Evolutionary conservation across 2,888 invertebrate genomes (phyloP), one percentile per base, ranked within the genome.

Genomic region (Drosophila nr. perissopoda): DNA sequence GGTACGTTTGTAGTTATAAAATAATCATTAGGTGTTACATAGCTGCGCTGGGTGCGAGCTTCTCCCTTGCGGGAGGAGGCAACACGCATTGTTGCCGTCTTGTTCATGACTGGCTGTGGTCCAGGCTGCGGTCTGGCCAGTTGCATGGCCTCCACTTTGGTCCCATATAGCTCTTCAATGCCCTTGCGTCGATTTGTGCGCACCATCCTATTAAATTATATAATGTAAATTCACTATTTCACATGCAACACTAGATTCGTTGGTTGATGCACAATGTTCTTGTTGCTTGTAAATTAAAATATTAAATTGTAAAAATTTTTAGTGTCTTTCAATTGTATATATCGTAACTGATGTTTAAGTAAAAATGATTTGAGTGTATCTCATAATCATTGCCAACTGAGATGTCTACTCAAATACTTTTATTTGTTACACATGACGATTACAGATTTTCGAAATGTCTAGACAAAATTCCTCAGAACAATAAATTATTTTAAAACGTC

Each of bases 131-230:
- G 77, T 67, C 88, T 75, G 36, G 61, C 71, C 2, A 76, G 74
- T 29, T 64, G 76, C 48, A 78, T 25, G 10, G 80, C 16, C 33
- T 91, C 87, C 59, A 87, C 56, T 77, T 91, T 91, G 40, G 78
- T 48, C 16, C 89, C 85, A 31, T 92, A 92, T 0, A 92, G 84
- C 68, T 92, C 92, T 45, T 92, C 92, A 58, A 92, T 78, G 31
- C 85, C 81, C 66, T 92, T 91, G 21, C 91, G 91, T 52, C 90
- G 78, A 69, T 51, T 79, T 34, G 87, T 81, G 4, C 92, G 90
- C 59, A 92, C 91, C 92, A 92, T 92, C 31, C 59, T 16, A 42
- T 25, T 10, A 27, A 25, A 48, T 40, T 64, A 61, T 6, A 31
- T 4, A 27, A n/a, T 10, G 16, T 40, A 42, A 40, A 31, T 13